A percentile compares a stretch with the other conserved stretches of the same genome.
Conservation (phyloP, 2,888 invertebrate genomes). For the Limenitis camilla region DNA sequence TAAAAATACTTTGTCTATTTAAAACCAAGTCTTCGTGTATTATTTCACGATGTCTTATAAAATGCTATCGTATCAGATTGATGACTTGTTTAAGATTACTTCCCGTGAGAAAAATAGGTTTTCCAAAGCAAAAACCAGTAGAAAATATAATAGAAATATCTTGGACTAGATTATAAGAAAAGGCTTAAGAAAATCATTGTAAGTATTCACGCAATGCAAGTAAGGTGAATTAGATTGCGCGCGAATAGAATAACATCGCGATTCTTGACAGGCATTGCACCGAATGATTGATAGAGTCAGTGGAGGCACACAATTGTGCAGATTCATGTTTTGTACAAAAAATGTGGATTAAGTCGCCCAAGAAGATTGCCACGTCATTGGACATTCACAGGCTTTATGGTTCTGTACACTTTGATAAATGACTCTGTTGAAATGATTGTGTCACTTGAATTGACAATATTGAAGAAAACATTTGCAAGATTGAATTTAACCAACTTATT, state of each 20-base stretch:
- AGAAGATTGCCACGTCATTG: conserved; percentile 10
- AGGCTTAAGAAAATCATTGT: conserved; percentile 2
- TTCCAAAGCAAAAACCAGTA: background rate
- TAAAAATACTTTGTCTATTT: no score
- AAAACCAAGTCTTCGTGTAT: no score
- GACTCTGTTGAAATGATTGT: background rate
- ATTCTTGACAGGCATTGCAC: conserved; percentile 23
- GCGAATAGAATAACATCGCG: conserved; percentile 24
- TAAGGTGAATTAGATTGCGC: conserved; percentile 22
- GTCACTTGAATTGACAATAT: background rate
- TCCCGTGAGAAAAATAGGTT: no score
- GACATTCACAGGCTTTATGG: background rate
- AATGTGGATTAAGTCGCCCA: conserved; percentile 11
- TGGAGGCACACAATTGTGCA: conserved; percentile 16
- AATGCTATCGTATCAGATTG: no score
- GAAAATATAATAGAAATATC: background rate
- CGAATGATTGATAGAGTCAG: conserved; percentile 25
- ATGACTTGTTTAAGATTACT: no score
- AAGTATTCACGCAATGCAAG: conserved; percentile 15
- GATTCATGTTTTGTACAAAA: conserved; percentile 11
- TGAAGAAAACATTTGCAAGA: background rate
- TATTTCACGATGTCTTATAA: no score
- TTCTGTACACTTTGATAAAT: conserved; percentile 3
- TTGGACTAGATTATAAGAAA: conserved; percentile 2
- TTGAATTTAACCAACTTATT: no score